Evolutionary conservation across 2,888 invertebrate species (phyloP).

Genomic region (Sclerodermus sp.): DNA sequence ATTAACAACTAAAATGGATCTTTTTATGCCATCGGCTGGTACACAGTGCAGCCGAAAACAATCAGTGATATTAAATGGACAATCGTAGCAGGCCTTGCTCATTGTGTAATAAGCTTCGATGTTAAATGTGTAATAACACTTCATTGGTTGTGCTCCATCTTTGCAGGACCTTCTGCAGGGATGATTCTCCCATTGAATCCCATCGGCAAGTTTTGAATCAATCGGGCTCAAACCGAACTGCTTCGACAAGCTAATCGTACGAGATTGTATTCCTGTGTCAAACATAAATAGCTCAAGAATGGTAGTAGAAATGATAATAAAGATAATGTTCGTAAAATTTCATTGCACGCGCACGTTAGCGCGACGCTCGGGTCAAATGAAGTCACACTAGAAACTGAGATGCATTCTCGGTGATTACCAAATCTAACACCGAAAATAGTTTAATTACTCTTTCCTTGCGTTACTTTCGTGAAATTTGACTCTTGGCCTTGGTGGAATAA

Average conservation of each 20-base stretch:
- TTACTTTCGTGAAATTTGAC: too few species aligned
- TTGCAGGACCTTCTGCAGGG: constrained; percentile 71
- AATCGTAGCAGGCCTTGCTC: constrained; percentile 86
- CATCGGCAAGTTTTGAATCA: constrained; percentile 18
- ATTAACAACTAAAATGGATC: constrained; percentile 79
- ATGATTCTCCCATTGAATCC: constrained; percentile 42
- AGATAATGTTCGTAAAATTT: too few species aligned
- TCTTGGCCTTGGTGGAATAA: too few species aligned
- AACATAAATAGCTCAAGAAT: too few species aligned
- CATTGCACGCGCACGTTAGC: too few species aligned
- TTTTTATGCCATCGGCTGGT: constrained; percentile 77
- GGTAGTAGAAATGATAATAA: too few species aligned
- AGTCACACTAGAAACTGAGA: too few species aligned
- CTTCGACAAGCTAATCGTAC: constrained; percentile 4
- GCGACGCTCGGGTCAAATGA: too few species aligned
- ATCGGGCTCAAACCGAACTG: constrained; percentile 10
- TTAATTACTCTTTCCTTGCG: too few species aligned
- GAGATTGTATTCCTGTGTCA: too few species aligned
- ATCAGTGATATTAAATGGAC: constrained; percentile 75
- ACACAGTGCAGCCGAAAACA: constrained; percentile 81
- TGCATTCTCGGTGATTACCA: too few species aligned
- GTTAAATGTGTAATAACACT: constrained; percentile 73
- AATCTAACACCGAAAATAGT: too few species aligned
- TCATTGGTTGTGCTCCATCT: constrained; percentile 64
- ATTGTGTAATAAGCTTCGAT: constrained; percentile 83